phyloP scores from a whole-genome alignment of 2,888 invertebrate genomes.

The Hirudinaria manillensis region DNA sequence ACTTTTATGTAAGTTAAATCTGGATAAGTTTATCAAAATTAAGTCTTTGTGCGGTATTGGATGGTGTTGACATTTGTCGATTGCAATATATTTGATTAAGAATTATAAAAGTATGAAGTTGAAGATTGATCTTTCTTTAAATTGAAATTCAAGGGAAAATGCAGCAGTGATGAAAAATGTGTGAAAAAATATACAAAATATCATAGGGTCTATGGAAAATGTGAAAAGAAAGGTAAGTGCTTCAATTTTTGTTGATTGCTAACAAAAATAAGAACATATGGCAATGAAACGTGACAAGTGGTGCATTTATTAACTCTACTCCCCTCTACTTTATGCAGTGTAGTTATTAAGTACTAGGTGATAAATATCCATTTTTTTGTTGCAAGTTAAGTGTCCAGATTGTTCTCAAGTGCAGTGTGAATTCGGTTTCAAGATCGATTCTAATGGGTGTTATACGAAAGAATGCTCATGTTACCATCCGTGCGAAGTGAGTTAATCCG shows the following conservation, averaged over 20 bases:
- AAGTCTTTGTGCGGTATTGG: too few relatives aligned
- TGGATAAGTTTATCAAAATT: too few relatives aligned
- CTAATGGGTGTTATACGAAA: conserved; percentile 12
- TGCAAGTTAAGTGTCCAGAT: conserved; percentile 12
- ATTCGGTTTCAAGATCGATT: conserved; percentile 18
- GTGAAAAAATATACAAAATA: conserved; percentile 2
- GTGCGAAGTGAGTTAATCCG: conserved; percentile 18
- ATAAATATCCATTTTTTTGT: too few relatives aligned
- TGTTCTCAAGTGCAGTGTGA: background rate
- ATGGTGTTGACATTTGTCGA: too few relatives aligned
- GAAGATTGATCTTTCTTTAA: background rate
- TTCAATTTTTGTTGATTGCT: background rate
- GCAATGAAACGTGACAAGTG: too few relatives aligned
- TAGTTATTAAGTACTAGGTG: too few relatives aligned
- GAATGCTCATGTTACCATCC: conserved; percentile 25
- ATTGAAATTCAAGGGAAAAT: conserved; percentile 2
- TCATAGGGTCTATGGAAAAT: conserved; percentile 9
- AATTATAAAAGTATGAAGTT: background rate
- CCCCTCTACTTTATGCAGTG: too few relatives aligned
- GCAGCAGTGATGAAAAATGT: conserved; percentile 5
- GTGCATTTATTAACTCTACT: too few relatives aligned
- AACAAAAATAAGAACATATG: background rate
- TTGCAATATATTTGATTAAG: background rate
- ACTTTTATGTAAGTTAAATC: too few relatives aligned
- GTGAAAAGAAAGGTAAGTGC: background rate